Evolutionary conservation across 2,888 invertebrate species (phyloP), one percentile per base, ranked within the genome.

Genomic region (Hermaeophaga mercurialis): DNA sequence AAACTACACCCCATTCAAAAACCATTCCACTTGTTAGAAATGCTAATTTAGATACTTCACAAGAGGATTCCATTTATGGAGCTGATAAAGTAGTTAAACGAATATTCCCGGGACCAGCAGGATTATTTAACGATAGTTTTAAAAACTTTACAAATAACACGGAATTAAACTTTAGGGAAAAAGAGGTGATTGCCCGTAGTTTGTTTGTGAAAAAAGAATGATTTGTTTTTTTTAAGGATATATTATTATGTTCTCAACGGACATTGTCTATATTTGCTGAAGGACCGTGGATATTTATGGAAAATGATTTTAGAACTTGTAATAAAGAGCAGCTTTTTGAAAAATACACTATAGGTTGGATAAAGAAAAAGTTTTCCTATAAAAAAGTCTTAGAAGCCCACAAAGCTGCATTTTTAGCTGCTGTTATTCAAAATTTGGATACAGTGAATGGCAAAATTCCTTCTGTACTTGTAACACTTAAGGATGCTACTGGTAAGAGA

Each of bases 371-470:
- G 17, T 49, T 43, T 49, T 38, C 34, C 1, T 18, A 48, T 9
- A 70, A 69, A 39, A 63, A 68, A 52, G 58, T 72, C 19, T 54
- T 50, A 3, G 62, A 66, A 7, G 69, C 70, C 45, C 67, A 70
- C 36, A 73, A 73, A 59, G 70, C 69, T 1, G 75, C 76, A 4
- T 75, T 75, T 66, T 62, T 76, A 50, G 74, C 71, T 9, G 73
- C 72, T 11, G 54, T 73, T 2, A 63, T 76, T 39, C 58, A 72
- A 46, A 70, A 58, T 54, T 56, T 75, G 9, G 68, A 71, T 41
- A 56, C 59, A 24, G 44, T 38, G 11, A 62, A 67, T 36, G 65
- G 63, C 3, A 67, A 69, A 52, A 65, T 56, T 34, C 64, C 66
- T 6, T 65, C 62, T 11, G 65, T 70, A 14, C 69, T 66, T 58